A percentile compares a stretch with the other conserved stretches of the same genome.
These are phyloP conservation scores for Syritta pipiens DNA, from an alignment of 2,888 invertebrate species.

Conservation along the genomic window DNA sequence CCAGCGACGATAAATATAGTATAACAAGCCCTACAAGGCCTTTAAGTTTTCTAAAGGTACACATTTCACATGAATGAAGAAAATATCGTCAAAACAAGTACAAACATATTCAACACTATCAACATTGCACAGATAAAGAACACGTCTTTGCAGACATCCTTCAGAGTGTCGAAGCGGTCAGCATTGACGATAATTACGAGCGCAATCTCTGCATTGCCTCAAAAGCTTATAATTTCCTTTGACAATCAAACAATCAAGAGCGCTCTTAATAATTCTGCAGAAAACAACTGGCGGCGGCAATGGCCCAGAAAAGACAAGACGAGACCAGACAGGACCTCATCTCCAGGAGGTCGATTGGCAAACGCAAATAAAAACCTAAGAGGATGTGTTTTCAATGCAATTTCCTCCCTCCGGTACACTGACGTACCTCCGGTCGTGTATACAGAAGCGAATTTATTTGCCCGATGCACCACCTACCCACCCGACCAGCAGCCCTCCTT, in stretches of 20 bases:
- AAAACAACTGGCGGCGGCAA: constrained; percentile 13
- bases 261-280: constrained; percentile 25
- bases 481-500: constrained; percentile 20
- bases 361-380: constrained; percentile 39
- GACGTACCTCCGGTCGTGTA: constrained; percentile 28
- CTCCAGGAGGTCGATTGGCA: constrained; percentile 32
- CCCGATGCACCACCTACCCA: constrained; percentile 1
- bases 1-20: too few species aligned
- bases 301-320: constrained; percentile 3
- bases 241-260: constrained; percentile 43
- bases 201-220: background rate
- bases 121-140: too few species aligned
- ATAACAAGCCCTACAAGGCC: too few species aligned
- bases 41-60: too few species aligned
- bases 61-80: too few species aligned
- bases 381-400: constrained; percentile 13
- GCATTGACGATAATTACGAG: constrained; percentile 14
- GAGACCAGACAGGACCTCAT: constrained; percentile 15
- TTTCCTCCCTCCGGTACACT: constrained; percentile 25
- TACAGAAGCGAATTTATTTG: constrained; percentile 40
- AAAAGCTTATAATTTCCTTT: constrained; percentile 30
- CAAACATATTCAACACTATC: too few species aligned
- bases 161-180: too few species aligned
- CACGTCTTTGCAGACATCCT: too few species aligned
- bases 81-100: too few species aligned